phyloP scores from a whole-genome alignment of 2,113 vertebrate genomes.

The Ammodramus savannarum region DNA sequence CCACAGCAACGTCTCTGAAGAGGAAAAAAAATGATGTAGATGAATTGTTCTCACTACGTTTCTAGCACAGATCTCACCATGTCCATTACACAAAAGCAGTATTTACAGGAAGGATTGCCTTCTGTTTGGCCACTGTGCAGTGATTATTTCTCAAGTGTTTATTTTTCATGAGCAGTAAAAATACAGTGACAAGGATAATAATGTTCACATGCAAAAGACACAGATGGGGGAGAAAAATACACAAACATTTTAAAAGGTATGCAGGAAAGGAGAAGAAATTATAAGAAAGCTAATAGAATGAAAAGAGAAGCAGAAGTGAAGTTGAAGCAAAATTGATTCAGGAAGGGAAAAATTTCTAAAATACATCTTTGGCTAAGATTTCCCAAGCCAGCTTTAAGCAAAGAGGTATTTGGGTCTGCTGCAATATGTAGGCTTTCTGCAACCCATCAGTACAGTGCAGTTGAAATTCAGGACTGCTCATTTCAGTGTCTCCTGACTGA shows the following conservation, averaged over 20 bases:
- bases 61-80: background rate
- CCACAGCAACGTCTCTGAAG: background rate
- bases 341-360: background rate
- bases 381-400: background rate
- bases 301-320: background rate
- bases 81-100: background rate
- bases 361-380: background rate
- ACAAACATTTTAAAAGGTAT: background rate
- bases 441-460: background rate
- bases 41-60: background rate
- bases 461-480: background rate
- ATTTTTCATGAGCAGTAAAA: constrained; percentile 29
- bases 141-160: constrained; percentile 38
- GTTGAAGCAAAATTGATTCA: background rate
- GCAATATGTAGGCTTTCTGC: background rate
- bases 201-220: background rate
- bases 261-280: background rate
- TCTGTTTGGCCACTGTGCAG: background rate
- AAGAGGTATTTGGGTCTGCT: background rate
- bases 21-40: background rate
- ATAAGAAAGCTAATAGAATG: background rate
- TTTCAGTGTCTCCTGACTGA: background rate
- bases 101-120: constrained; percentile 26
- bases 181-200: background rate
- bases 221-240: background rate